These are phyloP conservation scores for Macroglossus sobrinus DNA, from an alignment of 2,113 vertebrate species.

Conservation along the genomic window DNA sequence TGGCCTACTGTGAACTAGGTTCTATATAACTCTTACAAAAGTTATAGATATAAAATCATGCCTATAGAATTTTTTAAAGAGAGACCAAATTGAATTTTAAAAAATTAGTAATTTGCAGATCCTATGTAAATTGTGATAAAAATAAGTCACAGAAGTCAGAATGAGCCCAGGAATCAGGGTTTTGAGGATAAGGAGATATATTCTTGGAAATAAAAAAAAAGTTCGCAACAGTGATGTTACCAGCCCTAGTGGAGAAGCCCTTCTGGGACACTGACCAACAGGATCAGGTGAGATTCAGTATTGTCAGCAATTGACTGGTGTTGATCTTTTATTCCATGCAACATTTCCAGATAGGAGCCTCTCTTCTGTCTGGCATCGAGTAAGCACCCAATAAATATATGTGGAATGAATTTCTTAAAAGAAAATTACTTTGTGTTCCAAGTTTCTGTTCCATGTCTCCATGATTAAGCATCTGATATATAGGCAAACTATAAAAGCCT, in stretches of 20 bases:
- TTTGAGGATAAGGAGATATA: not conserved
- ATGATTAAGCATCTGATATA: not conserved
- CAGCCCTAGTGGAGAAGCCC: not conserved
- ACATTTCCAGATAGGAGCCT: not conserved
- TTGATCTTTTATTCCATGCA: not conserved
- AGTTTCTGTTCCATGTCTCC: not conserved
- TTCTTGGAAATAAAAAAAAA: not conserved
- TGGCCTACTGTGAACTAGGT: not conserved
- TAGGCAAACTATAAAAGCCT: not conserved
- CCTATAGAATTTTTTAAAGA: not conserved
- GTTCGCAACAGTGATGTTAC: not conserved
- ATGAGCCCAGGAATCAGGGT: not conserved
- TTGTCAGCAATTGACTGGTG: not conserved
- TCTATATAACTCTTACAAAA: not conserved
- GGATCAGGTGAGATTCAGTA: not conserved
- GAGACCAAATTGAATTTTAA: not conserved
- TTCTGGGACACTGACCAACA: not conserved
- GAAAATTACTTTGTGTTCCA: not conserved
- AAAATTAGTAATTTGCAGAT: not conserved
- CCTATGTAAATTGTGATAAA: not conserved
- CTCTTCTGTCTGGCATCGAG: not conserved
- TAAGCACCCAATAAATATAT: conserved; percentile 12
- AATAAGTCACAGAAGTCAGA: not conserved
- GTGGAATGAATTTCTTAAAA: not conserved
- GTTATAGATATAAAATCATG: not conserved